Conservation (phyloP, 2,888 invertebrate species). For the Eubasilissa splendida region DNA sequence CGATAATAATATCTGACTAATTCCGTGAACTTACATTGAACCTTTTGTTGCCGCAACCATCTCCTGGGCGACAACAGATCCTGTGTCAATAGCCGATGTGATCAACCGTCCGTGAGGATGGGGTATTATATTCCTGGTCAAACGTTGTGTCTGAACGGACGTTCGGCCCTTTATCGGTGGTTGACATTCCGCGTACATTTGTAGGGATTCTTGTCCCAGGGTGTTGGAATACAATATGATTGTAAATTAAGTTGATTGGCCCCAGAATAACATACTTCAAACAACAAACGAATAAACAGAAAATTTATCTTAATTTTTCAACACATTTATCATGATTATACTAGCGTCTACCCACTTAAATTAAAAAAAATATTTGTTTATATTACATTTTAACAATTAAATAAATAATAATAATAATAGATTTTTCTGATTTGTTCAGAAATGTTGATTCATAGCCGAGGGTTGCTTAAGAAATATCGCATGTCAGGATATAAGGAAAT, state of each 20-base stretch:
- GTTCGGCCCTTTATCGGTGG: neutral
- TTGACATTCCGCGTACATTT: slow-evolving; percentile 22
- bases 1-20: slow-evolving; percentile 23
- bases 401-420: no score
- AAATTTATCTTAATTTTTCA: no score
- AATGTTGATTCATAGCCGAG: no score
- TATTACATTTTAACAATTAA: no score
- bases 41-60: neutral
- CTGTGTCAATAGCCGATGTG: slow-evolving; percentile 30
- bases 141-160: slow-evolving; percentile 2
- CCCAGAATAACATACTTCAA: no score
- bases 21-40: neutral
- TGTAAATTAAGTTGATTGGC: neutral
- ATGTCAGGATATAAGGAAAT: no score
- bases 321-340: no score
- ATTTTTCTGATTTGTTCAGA: no score
- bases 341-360: no score
- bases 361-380: no score
- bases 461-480: no score
- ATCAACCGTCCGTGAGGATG: slow-evolving; percentile 22
- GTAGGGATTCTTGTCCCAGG: neutral
- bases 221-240: neutral
- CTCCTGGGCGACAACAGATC: slow-evolving; percentile 9
- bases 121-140: slow-evolving; percentile 30
- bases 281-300: no score